Evolutionary conservation across 2,797 vertebrate genomes (phyloP).

Genomic region (Spinus olivaceus): DNA sequence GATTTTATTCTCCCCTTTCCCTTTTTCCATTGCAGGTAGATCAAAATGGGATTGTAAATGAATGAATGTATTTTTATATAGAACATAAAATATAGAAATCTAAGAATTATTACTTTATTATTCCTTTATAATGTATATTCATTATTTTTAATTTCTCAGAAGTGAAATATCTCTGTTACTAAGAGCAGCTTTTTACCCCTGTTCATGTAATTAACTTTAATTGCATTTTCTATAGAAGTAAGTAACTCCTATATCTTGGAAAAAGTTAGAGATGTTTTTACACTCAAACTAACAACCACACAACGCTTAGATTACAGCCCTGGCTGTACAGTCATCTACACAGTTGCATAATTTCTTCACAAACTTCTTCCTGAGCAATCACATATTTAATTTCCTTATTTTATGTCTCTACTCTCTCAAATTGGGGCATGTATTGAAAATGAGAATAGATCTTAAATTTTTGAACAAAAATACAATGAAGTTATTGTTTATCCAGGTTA

Average conservation of each 20-base stretch:
- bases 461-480: background rate
- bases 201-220: background rate
- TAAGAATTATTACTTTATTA: background rate
- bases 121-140: background rate
- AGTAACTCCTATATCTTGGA: background rate
- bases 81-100: background rate
- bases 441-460: background rate
- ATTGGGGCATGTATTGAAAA: background rate
- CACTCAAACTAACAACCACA: background rate
- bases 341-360: background rate
- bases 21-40: background rate
- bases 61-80: background rate
- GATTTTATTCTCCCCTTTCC: background rate
- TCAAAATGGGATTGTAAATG: background rate
- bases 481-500: background rate
- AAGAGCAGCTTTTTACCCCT: fast-evolving
- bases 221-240: background rate
- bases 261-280: background rate
- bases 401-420: background rate
- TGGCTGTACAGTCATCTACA: no score
- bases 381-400: background rate
- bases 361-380: background rate
- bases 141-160: background rate
- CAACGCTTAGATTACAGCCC: background rate
- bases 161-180: background rate